A percentile compares a stretch with the other conserved stretches of the same genome.
These are phyloP conservation scores for Porites lobata DNA, from an alignment of 92 coral and sea anemone genomes.

Conservation along the genomic window DNA sequence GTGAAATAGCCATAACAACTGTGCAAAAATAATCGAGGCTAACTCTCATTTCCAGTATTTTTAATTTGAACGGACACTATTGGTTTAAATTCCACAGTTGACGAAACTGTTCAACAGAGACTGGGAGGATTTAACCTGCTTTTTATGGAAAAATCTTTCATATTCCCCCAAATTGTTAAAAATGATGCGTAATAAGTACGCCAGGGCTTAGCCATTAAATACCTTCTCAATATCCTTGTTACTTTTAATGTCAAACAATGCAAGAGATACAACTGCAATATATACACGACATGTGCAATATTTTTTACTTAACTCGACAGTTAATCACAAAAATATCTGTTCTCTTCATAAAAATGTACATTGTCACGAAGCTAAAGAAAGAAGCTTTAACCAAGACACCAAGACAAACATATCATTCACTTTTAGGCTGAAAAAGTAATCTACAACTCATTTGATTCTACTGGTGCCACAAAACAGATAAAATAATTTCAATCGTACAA, in stretches of 20 bases:
- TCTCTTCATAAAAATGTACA: neutral
- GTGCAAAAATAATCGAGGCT: too few species aligned
- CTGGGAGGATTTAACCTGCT: neutral
- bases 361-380: neutral
- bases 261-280: neutral
- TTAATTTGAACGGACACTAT: neutral
- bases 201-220: neutral
- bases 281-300: neutral
- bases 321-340: constrained; percentile 25
- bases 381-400: neutral
- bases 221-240: constrained; percentile 1
- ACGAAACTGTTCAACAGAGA: neutral
- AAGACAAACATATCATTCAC: constrained; percentile 3
- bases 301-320: neutral
- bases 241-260: neutral
- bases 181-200: neutral
- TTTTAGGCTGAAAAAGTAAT: neutral
- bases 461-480: neutral
- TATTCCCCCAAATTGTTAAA: neutral
- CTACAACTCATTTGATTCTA: neutral
- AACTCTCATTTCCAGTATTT: neutral
- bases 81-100: neutral
- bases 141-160: neutral
- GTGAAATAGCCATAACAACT: too few species aligned
- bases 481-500: neutral